Percentiles rank a stretch among this genome's conserved stretches.
These are phyloP conservation scores for Monoplex corrugatus DNA, from an alignment of 2,888 invertebrate species.

Conservation along the genomic window DNA sequence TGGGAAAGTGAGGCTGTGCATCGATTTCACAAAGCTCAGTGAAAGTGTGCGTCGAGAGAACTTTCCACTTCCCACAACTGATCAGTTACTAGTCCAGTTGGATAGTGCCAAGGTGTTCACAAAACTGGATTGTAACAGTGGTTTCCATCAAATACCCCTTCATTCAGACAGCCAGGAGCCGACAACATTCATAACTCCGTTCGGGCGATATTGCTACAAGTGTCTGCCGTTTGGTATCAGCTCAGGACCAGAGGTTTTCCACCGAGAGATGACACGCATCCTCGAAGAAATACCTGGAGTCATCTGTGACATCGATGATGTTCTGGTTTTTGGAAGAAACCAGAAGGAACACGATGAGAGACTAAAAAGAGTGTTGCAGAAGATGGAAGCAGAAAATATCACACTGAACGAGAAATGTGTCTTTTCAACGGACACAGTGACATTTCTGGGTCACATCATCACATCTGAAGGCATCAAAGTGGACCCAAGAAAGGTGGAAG, in stretches of 20 bases:
- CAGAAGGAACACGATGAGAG: no score
- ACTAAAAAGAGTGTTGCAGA: no score
- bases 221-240: slow-evolving; percentile 44
- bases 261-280: no score
- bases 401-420: no score
- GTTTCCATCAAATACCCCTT: slow-evolving; percentile 43
- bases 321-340: no score
- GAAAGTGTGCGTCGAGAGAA: slow-evolving; percentile 13
- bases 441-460: slow-evolving; percentile 58
- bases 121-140: slow-evolving; percentile 40
- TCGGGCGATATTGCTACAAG: slow-evolving; percentile 43
- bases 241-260: no score
- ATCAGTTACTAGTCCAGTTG: slow-evolving; percentile 28
- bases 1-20: slow-evolving; percentile 32
- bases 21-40: slow-evolving; percentile 6
- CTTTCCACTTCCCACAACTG: slow-evolving; percentile 17
- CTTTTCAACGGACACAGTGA: no score
- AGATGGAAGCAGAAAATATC: no score
- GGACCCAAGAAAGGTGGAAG: slow-evolving; percentile 13
- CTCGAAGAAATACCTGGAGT: no score
- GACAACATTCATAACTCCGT: slow-evolving; percentile 45
- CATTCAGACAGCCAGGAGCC: slow-evolving; percentile 4
- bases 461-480: not conserved
- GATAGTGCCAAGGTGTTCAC: slow-evolving; percentile 31
- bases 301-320: no score